Evolutionary conservation across 2,888 invertebrate genomes (phyloP).

Genomic region (Anarsia innoxiella): DNA sequence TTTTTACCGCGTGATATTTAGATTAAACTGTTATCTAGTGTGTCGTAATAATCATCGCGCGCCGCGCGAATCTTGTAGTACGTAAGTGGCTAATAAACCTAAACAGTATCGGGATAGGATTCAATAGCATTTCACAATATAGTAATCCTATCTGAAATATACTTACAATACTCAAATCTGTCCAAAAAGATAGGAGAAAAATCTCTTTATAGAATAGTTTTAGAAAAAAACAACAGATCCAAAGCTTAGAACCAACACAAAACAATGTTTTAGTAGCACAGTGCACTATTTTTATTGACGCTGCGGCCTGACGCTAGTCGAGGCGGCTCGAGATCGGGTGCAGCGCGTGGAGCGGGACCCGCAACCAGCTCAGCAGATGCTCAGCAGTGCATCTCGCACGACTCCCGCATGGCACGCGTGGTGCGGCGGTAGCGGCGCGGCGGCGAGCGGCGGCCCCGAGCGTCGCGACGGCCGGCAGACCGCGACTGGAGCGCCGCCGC

Average conservation of each 20-base stretch:
- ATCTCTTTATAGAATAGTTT: slow-evolving; percentile 17
- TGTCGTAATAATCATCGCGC: slow-evolving; percentile 52
- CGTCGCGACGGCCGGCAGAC: slow-evolving; percentile 74
- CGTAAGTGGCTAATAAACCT: slow-evolving; percentile 18
- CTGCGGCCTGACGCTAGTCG: too few species aligned
- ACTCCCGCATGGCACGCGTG: slow-evolving; percentile 45
- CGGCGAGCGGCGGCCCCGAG: slow-evolving; percentile 60
- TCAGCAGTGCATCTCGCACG: slow-evolving; percentile 56
- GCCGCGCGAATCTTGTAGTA: slow-evolving; percentile 28
- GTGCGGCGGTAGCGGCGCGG: slow-evolving; percentile 55
- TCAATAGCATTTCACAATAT: slow-evolving; percentile 42
- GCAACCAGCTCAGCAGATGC: slow-evolving; percentile 25
- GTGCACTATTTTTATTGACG: slow-evolving; percentile 36
- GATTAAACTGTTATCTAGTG: slow-evolving; percentile 65
- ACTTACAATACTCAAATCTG: too few species aligned
- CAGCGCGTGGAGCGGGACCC: slow-evolving; percentile 9
- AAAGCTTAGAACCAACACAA: slow-evolving; percentile 33
- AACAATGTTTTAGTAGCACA: slow-evolving; percentile 54
- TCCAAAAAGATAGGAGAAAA: too few species aligned
- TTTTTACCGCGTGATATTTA: slow-evolving; percentile 59
- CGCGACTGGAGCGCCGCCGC: slow-evolving; percentile 70
- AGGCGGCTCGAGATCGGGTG: slow-evolving; percentile 12
- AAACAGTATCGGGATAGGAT: slow-evolving; percentile 35
- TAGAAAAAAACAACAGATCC: slow-evolving; percentile 23
- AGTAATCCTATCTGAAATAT: slow-evolving; percentile 3